A percentile compares a stretch with the other conserved stretches of the same genome.
These are phyloP conservation scores for Phymorhynchus buccinoides DNA, from an alignment of 1,140 invertebrate species.

Conservation along the genomic window DNA sequence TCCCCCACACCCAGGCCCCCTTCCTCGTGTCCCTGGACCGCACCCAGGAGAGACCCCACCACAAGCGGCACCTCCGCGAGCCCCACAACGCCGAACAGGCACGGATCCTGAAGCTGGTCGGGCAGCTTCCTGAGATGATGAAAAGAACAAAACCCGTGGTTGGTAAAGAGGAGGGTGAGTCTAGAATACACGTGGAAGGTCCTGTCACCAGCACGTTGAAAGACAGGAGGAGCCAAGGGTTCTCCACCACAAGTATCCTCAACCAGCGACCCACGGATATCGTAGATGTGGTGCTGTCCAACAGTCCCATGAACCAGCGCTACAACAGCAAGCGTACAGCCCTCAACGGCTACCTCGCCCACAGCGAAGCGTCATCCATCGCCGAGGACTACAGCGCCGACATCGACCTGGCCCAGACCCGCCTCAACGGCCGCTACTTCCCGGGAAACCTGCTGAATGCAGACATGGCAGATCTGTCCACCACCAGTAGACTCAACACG, in stretches of 20 bases:
- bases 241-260: slow-evolving; percentile 66
- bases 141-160: slow-evolving; percentile 42
- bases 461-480: slow-evolving; percentile 52
- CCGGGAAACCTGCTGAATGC: slow-evolving; percentile 40
- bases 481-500: slow-evolving; percentile 60
- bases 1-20: slow-evolving; percentile 81
- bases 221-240: slow-evolving; percentile 51
- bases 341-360: slow-evolving; percentile 37
- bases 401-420: slow-evolving; percentile 54
- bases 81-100: slow-evolving; percentile 72
- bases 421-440: slow-evolving; percentile 61
- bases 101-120: slow-evolving; percentile 60
- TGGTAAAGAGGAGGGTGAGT: neutral
- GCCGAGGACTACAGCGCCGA: slow-evolving; percentile 48
- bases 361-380: slow-evolving; percentile 54
- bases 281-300: slow-evolving; percentile 56
- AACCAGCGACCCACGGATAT: slow-evolving; percentile 67
- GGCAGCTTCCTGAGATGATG: slow-evolving; percentile 59
- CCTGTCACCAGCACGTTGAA: neutral
- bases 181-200: neutral
- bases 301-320: slow-evolving; percentile 64
- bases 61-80: slow-evolving; percentile 34
- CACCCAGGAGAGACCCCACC: slow-evolving; percentile 51
- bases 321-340: slow-evolving; percentile 62
- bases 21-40: slow-evolving; percentile 75